A percentile compares a stretch with the other conserved stretches of the same genome.
Conservation (phyloP, 2,113 vertebrate genomes). For the Argyrosomus japonicus region DNA sequence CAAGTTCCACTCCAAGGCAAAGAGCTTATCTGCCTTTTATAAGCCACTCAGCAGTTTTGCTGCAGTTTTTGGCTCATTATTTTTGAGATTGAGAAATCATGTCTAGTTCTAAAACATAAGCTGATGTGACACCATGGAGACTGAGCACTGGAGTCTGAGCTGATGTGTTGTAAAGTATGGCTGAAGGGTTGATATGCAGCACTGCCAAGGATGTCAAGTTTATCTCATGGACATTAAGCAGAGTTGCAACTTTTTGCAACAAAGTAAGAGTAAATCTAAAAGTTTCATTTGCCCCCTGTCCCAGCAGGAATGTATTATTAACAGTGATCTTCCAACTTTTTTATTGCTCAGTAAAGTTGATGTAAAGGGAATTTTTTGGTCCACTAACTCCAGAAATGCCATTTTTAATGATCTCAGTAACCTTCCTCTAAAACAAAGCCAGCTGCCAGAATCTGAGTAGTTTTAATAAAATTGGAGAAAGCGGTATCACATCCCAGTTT, state of each 20-base stretch:
- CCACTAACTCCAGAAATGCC: slow-evolving; percentile 3
- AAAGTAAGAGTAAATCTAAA: neutral
- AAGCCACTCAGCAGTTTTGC: neutral
- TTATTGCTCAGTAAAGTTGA: neutral
- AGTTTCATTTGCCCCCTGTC: neutral
- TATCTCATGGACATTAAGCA: neutral
- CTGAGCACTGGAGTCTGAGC: neutral
- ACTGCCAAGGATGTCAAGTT: slow-evolving; percentile 5
- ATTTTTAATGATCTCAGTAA: slow-evolving; percentile 17
- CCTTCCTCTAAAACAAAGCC: neutral
- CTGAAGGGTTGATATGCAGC: neutral
- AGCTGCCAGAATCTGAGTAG: neutral
- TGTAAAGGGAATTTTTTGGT: neutral
- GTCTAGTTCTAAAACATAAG: neutral
- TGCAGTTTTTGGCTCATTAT: neutral
- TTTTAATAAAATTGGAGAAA: slow-evolving; percentile 28
- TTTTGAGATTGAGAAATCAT: neutral
- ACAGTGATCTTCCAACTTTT: neutral
- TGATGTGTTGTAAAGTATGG: neutral
- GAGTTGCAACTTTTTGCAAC: neutral
- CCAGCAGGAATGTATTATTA: neutral
- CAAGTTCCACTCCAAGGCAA: neutral
- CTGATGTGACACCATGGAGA: neutral
- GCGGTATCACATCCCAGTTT: slow-evolving; percentile 13
- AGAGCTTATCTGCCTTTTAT: neutral